Percentiles rank a stretch among this genome's conserved stretches.
These are phyloP conservation scores for Aix galericulata DNA, from an alignment of 2,113 vertebrate species.

Conservation along the genomic window DNA sequence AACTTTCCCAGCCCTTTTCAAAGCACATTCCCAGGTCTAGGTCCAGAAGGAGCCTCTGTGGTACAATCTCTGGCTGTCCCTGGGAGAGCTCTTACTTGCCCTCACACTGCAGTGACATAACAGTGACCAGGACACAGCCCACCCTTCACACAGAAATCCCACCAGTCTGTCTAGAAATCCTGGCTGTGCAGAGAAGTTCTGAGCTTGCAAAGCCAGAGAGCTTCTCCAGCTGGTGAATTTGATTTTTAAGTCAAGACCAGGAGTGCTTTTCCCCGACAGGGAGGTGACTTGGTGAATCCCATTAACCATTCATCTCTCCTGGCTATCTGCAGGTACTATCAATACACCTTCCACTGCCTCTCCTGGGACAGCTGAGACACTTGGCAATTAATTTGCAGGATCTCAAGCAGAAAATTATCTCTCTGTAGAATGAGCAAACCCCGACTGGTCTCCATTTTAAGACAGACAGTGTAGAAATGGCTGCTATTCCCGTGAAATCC, in stretches of 20 bases:
- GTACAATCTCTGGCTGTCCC: neutral
- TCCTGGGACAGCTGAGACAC: conserved; percentile 62
- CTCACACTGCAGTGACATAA: neutral
- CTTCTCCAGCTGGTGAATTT: neutral
- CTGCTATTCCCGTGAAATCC: neutral
- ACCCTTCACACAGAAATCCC: neutral
- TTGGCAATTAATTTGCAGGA: conserved; percentile 67
- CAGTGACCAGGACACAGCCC: neutral
- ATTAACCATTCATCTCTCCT: conserved; percentile 40
- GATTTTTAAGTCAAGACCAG: conserved; percentile 32
- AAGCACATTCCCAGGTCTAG: neutral
- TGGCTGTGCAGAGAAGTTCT: neutral
- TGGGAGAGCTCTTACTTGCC: neutral
- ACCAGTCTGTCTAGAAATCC: neutral
- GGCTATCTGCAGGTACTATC: conserved; percentile 50
- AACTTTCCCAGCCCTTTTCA: neutral
- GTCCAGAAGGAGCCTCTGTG: rapidly evolving
- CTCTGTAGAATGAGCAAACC: neutral
- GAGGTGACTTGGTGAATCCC: conserved; percentile 43
- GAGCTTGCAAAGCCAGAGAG: neutral
- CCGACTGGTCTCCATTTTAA: conserved; percentile 43
- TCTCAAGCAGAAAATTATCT: conserved; percentile 68
- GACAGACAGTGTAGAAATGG: conserved; percentile 21
- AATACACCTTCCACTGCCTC: conserved; percentile 35
- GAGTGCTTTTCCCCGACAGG: rapidly evolving